Conservation (phyloP, 2,888 invertebrate genomes). For the Kuschelorhynchus macadamiae region DNA sequence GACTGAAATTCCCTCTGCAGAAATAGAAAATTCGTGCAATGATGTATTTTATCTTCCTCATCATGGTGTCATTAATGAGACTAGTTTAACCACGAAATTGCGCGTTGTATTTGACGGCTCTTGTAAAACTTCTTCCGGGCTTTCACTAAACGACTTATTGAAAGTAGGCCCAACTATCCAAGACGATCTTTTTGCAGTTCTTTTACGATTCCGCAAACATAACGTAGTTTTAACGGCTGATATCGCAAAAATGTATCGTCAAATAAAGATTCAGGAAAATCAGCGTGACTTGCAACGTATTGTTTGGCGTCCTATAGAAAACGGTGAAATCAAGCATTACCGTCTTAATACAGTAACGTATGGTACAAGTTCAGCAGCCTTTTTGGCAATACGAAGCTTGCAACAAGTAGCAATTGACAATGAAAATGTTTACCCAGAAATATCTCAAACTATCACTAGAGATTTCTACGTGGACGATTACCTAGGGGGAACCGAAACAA, state of each 20-base stretch:
- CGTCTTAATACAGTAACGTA: constrained; percentile 31
- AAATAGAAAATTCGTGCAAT: background rate
- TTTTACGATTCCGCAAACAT: constrained; percentile 35
- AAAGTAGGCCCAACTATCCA: constrained; percentile 21
- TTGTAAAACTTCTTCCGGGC: constrained; percentile 11
- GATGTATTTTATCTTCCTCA: constrained; percentile 21
- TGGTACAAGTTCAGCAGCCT: constrained; percentile 28
- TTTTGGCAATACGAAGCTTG: constrained; percentile 27
- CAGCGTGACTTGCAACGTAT: constrained; percentile 39
- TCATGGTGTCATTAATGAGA: constrained; percentile 20
- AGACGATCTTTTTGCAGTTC: constrained; percentile 17
- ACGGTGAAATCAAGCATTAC: constrained; percentile 16
- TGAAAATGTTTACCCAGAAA: too few relatives aligned
- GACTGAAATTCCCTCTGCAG: constrained; percentile 24
- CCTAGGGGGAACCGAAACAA: background rate
- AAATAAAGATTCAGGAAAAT: constrained; percentile 1
- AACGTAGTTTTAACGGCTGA: background rate
- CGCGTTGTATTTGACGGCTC: background rate
- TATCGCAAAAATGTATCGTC: constrained; percentile 23
- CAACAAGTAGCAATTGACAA: constrained; percentile 19
- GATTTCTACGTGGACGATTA: constrained; percentile 39
- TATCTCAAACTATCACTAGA: constrained; percentile 7
- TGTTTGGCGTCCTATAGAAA: constrained; percentile 30
- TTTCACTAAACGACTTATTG: constrained; percentile 15
- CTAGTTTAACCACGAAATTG: constrained; percentile 20